Base-by-base conservation (phyloP, 2,113 vertebrate genomes). In the Rhodinocichla rosea region DNA sequence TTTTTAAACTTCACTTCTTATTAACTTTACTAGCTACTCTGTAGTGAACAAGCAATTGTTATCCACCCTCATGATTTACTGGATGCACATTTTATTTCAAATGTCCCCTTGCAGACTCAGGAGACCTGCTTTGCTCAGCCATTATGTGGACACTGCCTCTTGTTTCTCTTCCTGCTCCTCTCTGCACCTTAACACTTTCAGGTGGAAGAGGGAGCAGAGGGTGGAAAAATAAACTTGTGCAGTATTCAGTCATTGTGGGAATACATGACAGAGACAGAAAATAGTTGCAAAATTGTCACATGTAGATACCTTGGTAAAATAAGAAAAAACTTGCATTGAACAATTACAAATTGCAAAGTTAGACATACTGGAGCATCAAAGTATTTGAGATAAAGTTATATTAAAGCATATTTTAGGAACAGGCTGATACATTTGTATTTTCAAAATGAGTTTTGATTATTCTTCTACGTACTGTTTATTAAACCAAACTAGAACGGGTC, bases 31-130 rank as follows among this genome's bases (percentile, higher is more conserved):
- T 83, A 39, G 19, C 4, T 47, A 16, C 7, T 76, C 23, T 20
- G 16, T 20, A 53, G n/a, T 37, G 45, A 69, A 27, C 27, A 62
- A 28, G 2, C 0, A 0, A 11, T 28, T 53, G 11, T 20, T 77
- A 17, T 23, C 20, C 28, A 53, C 37, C 15, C 8, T 52, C 24
- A 27, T 20, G 15, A 28, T 81, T 62, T 69, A 56, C 17, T 18
- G 47, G n/a, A 28, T 32, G 22, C 2, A 2, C 20, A 49, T 45
- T 68, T 65, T 40, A 70, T 45, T 86, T 53, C 35, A 56, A 4
- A 11, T 59, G 35, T 35, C 9, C 35, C 32, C 13, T 67, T 67
- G 60, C 18, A 80, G 35, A 30, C 35, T 74, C 71, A 68, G 28
- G 9, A 42, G 24, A 52, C 6, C 7, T 47, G 19, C 32, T 91